These are phyloP conservation scores for Caenorhabditis afra DNA, from an alignment of 2,888 invertebrate genomes.

Conservation along the genomic window DNA sequence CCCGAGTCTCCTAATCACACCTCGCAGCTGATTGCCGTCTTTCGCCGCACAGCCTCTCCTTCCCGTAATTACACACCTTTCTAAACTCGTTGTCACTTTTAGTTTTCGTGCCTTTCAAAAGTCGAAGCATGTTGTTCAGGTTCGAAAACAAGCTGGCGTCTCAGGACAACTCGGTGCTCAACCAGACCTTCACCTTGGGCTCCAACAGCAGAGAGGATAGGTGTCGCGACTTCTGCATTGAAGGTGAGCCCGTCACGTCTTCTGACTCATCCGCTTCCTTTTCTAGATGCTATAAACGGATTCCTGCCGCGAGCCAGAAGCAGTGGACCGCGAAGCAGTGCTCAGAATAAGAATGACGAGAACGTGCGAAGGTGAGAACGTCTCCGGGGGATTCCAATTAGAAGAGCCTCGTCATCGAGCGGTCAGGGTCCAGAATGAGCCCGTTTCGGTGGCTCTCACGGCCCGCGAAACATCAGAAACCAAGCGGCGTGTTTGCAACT, in stretches of 20 bases:
- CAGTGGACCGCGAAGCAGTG: slow-evolving; percentile 58
- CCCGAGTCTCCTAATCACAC: background rate
- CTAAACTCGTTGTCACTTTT: background rate
- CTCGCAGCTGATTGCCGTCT: slow-evolving; percentile 21
- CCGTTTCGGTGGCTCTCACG: slow-evolving; percentile 4
- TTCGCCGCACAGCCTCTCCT: too few species aligned
- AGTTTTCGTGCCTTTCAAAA: slow-evolving; percentile 1
- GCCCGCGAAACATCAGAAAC: slow-evolving; percentile 5
- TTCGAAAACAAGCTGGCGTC: slow-evolving; percentile 65
- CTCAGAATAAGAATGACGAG: slow-evolving; percentile 35
- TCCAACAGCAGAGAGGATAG: slow-evolving; percentile 61
- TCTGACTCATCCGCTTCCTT: background rate
- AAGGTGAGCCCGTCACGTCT: slow-evolving; percentile 38
- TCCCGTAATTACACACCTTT: slow-evolving; percentile 13
- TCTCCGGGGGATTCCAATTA: background rate
- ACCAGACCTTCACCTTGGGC: slow-evolving; percentile 63
- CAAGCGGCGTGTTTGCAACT: background rate
- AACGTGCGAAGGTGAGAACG: slow-evolving; percentile 45
- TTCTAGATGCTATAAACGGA: slow-evolving; percentile 67
- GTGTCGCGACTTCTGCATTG: slow-evolving; percentile 58
- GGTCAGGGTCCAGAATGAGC: too few species aligned
- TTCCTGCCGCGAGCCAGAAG: slow-evolving; percentile 65
- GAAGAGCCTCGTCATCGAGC: too few species aligned
- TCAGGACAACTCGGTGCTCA: slow-evolving; percentile 65
- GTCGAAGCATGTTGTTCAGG: slow-evolving; percentile 20